Evolutionary conservation across 2,113 vertebrate genomes (phyloP).

Genomic region (Caloenas nicobarica): DNA sequence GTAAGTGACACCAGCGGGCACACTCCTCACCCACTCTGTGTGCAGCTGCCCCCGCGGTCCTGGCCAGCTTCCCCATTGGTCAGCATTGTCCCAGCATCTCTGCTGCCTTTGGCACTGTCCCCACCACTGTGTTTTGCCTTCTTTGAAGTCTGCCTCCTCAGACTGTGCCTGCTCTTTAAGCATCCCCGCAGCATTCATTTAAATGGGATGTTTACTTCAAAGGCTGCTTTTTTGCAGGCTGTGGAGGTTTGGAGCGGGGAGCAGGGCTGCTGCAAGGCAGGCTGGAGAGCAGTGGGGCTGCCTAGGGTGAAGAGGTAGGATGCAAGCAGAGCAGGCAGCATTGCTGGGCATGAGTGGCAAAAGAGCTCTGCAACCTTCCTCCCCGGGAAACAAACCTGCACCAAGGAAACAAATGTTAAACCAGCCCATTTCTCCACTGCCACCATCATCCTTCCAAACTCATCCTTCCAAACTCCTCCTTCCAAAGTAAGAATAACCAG

Average conservation of each 20-base stretch:
- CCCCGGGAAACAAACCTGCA: neutral
- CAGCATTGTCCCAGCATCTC: accelerated
- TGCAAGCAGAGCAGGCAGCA: neutral
- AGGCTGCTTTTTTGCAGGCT: neutral
- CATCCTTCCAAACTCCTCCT: neutral
- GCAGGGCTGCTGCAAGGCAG: neutral
- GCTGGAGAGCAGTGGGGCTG: neutral
- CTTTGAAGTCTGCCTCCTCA: neutral
- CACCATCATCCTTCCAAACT: neutral
- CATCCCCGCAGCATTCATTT: neutral
- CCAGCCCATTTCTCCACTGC: neutral
- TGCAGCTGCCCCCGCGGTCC: accelerated
- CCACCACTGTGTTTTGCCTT: neutral
- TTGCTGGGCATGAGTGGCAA: neutral
- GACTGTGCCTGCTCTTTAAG: neutral
- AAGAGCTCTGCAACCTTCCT: neutral
- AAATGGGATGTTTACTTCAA: neutral
- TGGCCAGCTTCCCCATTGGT: neutral
- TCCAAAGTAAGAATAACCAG: neutral
- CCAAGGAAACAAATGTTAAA: neutral
- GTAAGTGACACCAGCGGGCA: no score
- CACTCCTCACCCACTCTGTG: accelerated
- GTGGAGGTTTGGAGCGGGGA: neutral
- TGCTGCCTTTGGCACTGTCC: neutral
- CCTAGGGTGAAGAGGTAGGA: neutral